Evolutionary conservation across 2,113 vertebrate species (phyloP).

Genomic region (Myrmecophaga tridactyla): DNA sequence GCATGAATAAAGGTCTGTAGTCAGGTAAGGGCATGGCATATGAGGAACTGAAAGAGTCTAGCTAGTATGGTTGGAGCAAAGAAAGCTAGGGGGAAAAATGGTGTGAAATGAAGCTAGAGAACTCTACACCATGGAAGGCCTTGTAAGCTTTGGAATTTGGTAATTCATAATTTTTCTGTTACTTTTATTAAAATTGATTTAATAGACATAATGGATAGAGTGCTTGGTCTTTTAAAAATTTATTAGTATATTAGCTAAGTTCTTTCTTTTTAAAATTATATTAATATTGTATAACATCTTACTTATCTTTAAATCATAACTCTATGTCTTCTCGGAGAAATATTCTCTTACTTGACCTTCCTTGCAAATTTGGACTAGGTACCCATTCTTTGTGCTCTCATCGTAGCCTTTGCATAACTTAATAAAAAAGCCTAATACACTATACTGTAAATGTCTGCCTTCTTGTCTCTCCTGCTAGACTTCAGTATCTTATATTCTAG

Average conservation of each 20-base stretch:
- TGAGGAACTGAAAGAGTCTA: constrained; percentile 15
- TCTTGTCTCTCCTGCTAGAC: neutral
- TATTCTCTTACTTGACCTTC: constrained; percentile 8
- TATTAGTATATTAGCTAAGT: constrained; percentile 14
- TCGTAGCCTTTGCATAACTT: neutral
- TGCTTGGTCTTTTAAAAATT: neutral
- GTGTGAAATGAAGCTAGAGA: neutral
- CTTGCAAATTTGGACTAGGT: constrained; percentile 6
- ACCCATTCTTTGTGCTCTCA: neutral
- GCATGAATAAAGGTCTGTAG: neutral
- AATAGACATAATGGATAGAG: neutral
- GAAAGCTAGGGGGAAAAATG: neutral
- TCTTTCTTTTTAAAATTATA: constrained; percentile 46
- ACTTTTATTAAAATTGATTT: constrained; percentile 41
- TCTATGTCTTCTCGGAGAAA: constrained; percentile 20
- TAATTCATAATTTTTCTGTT: constrained; percentile 38
- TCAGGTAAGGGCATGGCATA: neutral
- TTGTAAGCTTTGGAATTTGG: neutral
- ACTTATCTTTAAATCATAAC: neutral
- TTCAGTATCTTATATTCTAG: neutral
- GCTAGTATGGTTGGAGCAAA: neutral
- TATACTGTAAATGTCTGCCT: neutral
- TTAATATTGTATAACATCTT: neutral
- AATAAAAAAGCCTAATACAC: neutral
- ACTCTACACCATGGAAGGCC: neutral